These are phyloP conservation scores for Sisyra nigra DNA, from an alignment of 2,888 invertebrate species.

Conservation along the genomic window DNA sequence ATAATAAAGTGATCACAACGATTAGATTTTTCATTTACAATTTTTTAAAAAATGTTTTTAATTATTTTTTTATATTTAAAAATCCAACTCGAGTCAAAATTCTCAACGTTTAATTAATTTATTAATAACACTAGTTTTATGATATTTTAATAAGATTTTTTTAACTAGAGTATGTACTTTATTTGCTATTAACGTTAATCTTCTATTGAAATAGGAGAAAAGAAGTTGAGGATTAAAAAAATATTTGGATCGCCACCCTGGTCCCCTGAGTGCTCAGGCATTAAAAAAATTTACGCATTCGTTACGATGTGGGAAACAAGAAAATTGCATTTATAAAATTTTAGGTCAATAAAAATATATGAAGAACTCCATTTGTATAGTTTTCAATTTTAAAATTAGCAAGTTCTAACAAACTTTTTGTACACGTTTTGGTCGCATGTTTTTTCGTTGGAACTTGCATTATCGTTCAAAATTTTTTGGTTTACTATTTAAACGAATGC, in stretches of 20 bases:
- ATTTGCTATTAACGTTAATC: not conserved
- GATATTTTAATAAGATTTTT: slow-evolving; percentile 1
- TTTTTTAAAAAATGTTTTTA: slow-evolving; percentile 1
- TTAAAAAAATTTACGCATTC: too few species aligned
- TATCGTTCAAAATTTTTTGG: too few species aligned
- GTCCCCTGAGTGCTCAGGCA: slow-evolving; percentile 26
- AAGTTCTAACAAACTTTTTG: too few species aligned
- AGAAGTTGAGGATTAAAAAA: slow-evolving; percentile 2
- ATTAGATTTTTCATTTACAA: not conserved
- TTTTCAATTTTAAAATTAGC: too few species aligned
- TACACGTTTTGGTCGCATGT: too few species aligned
- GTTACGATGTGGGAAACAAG: too few species aligned
- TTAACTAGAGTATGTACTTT: slow-evolving; percentile 1
- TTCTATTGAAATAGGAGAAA: not conserved
- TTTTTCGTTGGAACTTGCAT: too few species aligned
- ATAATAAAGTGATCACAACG: too few species aligned
- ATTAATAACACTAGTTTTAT: slow-evolving; percentile 1
- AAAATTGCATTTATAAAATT: too few species aligned
- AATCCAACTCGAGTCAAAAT: slow-evolving; percentile 2
- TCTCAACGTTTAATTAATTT: slow-evolving; percentile 1
- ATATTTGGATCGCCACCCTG: slow-evolving; percentile 27
- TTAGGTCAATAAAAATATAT: too few species aligned
- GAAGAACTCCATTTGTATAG: too few species aligned
- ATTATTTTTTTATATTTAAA: not conserved
- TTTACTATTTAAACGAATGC: too few species aligned